Evolutionary conservation across 2,888 invertebrate species (phyloP).

Genomic region (Alviniconcha strummeri): DNA sequence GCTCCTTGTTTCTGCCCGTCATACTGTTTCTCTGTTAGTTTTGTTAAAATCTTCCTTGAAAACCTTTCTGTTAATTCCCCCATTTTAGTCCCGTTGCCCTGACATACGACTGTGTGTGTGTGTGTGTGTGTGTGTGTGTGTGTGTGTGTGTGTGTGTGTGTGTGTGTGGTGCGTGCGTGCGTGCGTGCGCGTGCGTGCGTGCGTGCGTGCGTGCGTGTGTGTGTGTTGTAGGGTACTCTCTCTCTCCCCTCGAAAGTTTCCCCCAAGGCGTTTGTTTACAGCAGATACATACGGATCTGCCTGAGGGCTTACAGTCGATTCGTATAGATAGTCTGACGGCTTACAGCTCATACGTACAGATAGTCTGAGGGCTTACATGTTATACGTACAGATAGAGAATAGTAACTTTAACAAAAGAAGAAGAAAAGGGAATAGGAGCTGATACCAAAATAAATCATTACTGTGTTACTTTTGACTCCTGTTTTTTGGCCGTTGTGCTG

Average conservation of each 20-base stretch:
- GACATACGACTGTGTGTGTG: neutral
- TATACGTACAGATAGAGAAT: neutral
- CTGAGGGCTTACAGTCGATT: too few relatives aligned
- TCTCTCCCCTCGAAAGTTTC: too few relatives aligned
- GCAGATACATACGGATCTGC: neutral
- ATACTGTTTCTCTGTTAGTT: neutral
- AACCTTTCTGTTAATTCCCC: too few relatives aligned
- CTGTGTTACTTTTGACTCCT: neutral
- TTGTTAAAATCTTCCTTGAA: too few relatives aligned
- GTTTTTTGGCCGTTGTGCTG: neutral
- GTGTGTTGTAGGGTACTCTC: neutral
- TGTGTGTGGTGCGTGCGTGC: neutral
- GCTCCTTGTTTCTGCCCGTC: too few relatives aligned
- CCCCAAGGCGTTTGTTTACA: neutral
- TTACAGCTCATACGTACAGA: too few relatives aligned
- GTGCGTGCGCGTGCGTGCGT: neutral
- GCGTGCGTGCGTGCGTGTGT: neutral
- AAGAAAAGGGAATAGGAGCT: neutral
- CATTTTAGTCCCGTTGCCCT: too few relatives aligned
- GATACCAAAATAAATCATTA: neutral
- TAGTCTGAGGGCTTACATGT: too few relatives aligned
- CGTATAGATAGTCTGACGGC: too few relatives aligned
- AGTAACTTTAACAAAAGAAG: neutral
- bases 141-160: too few relatives aligned
- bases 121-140: constrained; percentile 5